Percentiles rank a stretch among this genome's conserved stretches.
phyloP scores from a whole-genome alignment of 35 echinoderm and acorn worm species.

The Eucidaris tribuloides region DNA sequence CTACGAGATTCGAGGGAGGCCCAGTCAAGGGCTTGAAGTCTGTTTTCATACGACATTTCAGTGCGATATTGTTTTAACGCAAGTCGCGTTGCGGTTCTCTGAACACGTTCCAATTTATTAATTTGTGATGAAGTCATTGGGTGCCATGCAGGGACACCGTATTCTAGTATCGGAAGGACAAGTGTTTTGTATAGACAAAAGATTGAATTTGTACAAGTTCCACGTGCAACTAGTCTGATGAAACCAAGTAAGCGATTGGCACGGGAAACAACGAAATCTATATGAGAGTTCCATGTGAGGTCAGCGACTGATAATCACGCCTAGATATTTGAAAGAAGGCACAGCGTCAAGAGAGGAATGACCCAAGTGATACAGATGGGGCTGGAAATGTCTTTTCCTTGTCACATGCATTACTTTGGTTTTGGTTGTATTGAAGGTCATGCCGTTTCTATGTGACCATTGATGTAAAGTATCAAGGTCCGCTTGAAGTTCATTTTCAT shows the following conservation, averaged over 20 bases:
- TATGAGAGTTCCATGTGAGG: constrained; percentile 18
- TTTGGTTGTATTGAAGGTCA: constrained; percentile 26
- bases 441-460: neutral
- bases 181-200: too few relatives aligned
- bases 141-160: too few relatives aligned
- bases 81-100: too few relatives aligned
- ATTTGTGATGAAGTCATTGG: too few relatives aligned
- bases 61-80: too few relatives aligned
- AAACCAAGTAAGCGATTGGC: constrained; percentile 6
- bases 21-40: too few relatives aligned
- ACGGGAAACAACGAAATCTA: neutral
- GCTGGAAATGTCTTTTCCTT: neutral
- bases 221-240: neutral
- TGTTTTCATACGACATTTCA: too few relatives aligned
- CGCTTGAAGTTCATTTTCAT: neutral
- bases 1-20: too few relatives aligned
- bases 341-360: neutral
- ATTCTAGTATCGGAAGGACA: too few relatives aligned
- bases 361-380: neutral
- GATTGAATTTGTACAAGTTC: too few relatives aligned
- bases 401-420: constrained; percentile 27
- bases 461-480: neutral
- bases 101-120: too few relatives aligned
- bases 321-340: neutral
- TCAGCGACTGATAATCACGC: constrained; percentile 2